Conservation (phyloP, 2,113 vertebrate species). For the Eonycteris spelaea region DNA sequence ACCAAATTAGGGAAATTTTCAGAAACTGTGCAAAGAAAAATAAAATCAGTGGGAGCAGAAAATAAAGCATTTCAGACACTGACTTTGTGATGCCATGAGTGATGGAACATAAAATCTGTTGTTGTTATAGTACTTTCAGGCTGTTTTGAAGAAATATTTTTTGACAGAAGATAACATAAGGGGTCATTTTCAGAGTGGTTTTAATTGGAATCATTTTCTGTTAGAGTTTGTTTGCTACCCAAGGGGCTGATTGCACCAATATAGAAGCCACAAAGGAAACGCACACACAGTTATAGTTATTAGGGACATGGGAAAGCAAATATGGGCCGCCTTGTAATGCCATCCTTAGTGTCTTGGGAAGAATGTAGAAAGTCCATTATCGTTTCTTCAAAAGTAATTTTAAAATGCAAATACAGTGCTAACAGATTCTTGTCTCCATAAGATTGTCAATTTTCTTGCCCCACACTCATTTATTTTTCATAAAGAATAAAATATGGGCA, state of each 20-base stretch:
- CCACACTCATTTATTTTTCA: slow-evolving; percentile 79
- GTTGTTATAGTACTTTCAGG: not conserved
- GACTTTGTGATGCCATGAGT: not conserved
- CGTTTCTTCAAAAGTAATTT: slow-evolving; percentile 81
- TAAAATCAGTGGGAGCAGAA: not conserved
- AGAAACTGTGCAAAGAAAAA: slow-evolving; percentile 28
- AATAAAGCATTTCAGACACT: not conserved
- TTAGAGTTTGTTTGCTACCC: slow-evolving; percentile 19
- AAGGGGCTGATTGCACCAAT: not conserved
- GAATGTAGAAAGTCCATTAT: slow-evolving; percentile 68
- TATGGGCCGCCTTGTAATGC: not conserved
- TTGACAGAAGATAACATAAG: not conserved
- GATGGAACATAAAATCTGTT: not conserved
- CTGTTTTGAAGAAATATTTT: not conserved
- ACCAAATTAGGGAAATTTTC: not conserved
- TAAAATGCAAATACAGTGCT: slow-evolving; percentile 78
- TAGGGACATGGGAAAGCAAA: not conserved
- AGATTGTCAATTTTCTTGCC: slow-evolving; percentile 77
- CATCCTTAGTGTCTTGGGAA: slow-evolving; percentile 48
- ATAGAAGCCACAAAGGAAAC: not conserved
- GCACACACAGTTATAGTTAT: not conserved
- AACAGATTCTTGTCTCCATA: slow-evolving; percentile 74
- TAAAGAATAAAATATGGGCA: slow-evolving; percentile 76
- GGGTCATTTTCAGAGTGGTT: not conserved
- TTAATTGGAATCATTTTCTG: slow-evolving; percentile 44